Conservation (phyloP, 2,888 invertebrate genomes). For the Calameuta pallipes region DNA sequence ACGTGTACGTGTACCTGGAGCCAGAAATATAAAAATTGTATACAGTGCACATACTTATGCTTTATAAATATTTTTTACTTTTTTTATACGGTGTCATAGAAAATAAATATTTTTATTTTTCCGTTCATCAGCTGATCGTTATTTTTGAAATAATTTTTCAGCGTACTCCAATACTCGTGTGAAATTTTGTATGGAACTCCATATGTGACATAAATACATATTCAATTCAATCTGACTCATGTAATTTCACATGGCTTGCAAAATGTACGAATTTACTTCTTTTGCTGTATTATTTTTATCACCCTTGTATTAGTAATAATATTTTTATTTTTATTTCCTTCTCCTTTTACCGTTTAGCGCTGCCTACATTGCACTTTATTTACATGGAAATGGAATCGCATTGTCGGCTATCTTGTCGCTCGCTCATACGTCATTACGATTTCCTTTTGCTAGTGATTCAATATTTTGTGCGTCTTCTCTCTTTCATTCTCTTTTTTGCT, state of each 20-base stretch:
- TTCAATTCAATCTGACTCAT: neutral
- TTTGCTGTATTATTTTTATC: neutral
- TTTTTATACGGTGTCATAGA: neutral
- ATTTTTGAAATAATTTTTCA: neutral
- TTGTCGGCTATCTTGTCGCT: neutral
- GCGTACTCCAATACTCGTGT: neutral
- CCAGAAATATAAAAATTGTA: neutral
- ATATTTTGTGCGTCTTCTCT: constrained; percentile 1
- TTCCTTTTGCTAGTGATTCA: neutral
- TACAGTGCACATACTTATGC: too few relatives aligned
- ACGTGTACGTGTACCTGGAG: neutral
- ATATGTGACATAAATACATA: neutral
- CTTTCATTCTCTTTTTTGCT: constrained; percentile 18
- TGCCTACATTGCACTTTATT: neutral
- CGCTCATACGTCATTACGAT: neutral
- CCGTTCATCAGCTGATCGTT: neutral
- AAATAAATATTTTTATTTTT: neutral
- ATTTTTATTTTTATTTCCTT: neutral
- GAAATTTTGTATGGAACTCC: neutral
- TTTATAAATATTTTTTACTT: too few relatives aligned
- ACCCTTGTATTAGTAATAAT: neutral
- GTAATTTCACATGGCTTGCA: neutral
- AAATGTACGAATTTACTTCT: neutral
- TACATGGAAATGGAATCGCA: neutral
- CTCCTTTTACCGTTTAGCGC: neutral